Evolutionary conservation across 2,888 invertebrate species (phyloP).

Genomic region (Steromphala cineraria): DNA sequence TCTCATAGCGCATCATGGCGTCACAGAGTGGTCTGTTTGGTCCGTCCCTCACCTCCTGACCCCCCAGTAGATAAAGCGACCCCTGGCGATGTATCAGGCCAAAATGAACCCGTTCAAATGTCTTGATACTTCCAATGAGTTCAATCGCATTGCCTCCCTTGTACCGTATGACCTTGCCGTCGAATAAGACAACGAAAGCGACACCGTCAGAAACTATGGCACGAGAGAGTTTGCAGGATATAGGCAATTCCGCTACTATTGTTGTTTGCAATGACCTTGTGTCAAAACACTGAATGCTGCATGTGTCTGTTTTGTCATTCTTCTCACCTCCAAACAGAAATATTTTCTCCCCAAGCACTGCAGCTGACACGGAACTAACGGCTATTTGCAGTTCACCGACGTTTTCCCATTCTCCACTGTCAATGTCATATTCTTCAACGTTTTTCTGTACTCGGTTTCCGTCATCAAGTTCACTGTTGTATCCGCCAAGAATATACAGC

Average conservation of each 20-base stretch:
- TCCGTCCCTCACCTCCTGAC: constrained; percentile 50
- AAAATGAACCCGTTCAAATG: constrained; percentile 65
- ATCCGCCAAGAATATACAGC: constrained; percentile 64
- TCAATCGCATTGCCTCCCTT: constrained; percentile 43
- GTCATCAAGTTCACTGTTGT: constrained; percentile 60
- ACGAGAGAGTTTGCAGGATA: constrained; percentile 62
- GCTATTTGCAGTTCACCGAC: constrained; percentile 54
- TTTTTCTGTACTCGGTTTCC: constrained; percentile 58
- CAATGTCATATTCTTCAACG: constrained; percentile 63
- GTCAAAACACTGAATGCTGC: constrained; percentile 64
- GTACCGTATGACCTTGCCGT: constrained; percentile 62
- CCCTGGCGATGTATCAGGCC: constrained; percentile 64
- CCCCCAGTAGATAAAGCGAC: constrained; percentile 57
- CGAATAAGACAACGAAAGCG: constrained; percentile 63
- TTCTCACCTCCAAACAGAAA: constrained; percentile 65
- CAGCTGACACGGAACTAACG: constrained; percentile 64
- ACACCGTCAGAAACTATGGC: constrained; percentile 58
- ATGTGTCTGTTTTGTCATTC: constrained; percentile 63
- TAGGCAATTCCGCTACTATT: constrained; percentile 55
- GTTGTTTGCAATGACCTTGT: constrained; percentile 52
- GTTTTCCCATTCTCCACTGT: constrained; percentile 49
- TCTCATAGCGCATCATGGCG: constrained; percentile 60
- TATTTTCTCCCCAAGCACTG: constrained; percentile 59
- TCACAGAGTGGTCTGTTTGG: constrained; percentile 59
- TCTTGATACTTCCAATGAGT: constrained; percentile 56